Evolutionary conservation across 2,888 invertebrate species (phyloP).

Genomic region (Scaptomyza flava): DNA sequence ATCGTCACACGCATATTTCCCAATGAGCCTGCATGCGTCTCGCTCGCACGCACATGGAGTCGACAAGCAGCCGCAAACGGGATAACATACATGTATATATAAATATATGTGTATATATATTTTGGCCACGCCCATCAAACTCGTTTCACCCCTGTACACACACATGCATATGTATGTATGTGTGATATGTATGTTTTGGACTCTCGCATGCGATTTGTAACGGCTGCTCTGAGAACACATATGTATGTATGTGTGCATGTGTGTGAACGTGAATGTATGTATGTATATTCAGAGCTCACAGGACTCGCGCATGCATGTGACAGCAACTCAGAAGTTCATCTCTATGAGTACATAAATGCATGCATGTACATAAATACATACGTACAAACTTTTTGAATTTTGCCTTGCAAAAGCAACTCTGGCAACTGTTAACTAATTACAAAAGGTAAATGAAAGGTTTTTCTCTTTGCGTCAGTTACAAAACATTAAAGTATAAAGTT

Average conservation of each 20-base stretch:
- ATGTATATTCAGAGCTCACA: conserved; percentile 42
- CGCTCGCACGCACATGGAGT: conserved; percentile 32
- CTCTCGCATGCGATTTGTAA: conserved; percentile 40
- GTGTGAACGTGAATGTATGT: conserved; percentile 1
- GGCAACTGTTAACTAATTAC: conserved; percentile 67
- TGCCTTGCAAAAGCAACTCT: conserved; percentile 38
- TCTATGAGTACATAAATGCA: conserved; percentile 4
- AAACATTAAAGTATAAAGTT: not conserved
- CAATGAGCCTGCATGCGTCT: conserved; percentile 27
- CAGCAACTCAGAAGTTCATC: conserved; percentile 30
- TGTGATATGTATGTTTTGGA: conserved; percentile 22
- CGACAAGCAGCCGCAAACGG: conserved; percentile 29
- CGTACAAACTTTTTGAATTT: conserved; percentile 23
- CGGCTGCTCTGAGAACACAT: conserved; percentile 35
- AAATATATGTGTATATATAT: not conserved
- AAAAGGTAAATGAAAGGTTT: conserved; percentile 66
- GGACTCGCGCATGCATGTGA: conserved; percentile 50
- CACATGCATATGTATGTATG: conserved; percentile 2
- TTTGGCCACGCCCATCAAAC: conserved; percentile 58
- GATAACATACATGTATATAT: conserved; percentile 4
- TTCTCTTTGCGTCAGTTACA: conserved; percentile 31
- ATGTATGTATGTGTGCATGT: not conserved
- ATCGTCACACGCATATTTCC: conserved; percentile 56
- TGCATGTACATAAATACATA: conserved; percentile 6
- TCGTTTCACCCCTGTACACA: conserved; percentile 57